Conservation (phyloP, 2,113 vertebrate species). For the Speoplatyrhinus poulsoni region DNA sequence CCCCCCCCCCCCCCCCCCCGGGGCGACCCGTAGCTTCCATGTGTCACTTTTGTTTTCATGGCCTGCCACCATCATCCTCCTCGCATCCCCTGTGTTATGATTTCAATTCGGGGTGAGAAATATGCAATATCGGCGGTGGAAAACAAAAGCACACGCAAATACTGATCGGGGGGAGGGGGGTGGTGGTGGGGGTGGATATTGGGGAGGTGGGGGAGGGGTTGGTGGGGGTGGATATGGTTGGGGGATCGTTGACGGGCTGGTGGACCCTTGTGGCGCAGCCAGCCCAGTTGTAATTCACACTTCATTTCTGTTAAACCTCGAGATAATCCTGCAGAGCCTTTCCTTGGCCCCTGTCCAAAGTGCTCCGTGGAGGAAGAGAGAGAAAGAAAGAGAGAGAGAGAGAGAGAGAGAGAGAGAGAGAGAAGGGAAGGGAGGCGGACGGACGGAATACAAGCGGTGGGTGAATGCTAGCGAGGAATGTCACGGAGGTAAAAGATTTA, state of each 20-base stretch:
- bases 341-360: slow-evolving; percentile 86
- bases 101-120: no score
- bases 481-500: slow-evolving; percentile 87
- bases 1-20: no score
- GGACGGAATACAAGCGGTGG: slow-evolving; percentile 83
- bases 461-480: slow-evolving; percentile 86
- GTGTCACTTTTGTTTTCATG: no score
- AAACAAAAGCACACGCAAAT: neutral
- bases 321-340: slow-evolving; percentile 82
- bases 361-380: slow-evolving; percentile 62
- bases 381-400: slow-evolving; percentile 6
- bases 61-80: no score
- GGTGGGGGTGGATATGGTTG: neutral
- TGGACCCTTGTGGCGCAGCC: slow-evolving; percentile 13
- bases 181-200: neutral
- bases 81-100: no score
- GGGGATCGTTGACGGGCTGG: neutral
- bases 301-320: slow-evolving; percentile 67
- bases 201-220: neutral
- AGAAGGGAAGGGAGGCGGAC: slow-evolving; percentile 37
- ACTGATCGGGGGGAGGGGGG: neutral
- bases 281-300: slow-evolving; percentile 66
- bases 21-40: no score
- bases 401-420: slow-evolving; percentile 30
- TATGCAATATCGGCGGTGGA: no score